Evolutionary conservation across 2,797 vertebrate genomes (phyloP), one percentile per base, ranked within the genome.

Genomic region (Scarus forsteni): DNA sequence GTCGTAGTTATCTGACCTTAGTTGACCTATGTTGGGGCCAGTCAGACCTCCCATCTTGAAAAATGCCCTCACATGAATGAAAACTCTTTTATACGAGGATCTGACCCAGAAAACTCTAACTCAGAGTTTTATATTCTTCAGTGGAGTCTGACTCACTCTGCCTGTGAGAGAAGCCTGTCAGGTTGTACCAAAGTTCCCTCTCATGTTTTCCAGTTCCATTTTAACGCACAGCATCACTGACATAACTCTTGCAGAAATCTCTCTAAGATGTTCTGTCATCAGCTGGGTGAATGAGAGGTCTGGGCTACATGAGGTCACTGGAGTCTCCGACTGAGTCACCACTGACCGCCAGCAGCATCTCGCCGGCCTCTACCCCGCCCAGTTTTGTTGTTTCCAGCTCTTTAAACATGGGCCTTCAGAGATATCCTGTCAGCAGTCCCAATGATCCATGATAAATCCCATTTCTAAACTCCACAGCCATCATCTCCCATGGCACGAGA

Each of bases 361-460:
- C 19, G 61, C 69, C 80, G 68, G 70, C 67, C 75, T 73, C 78
- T 84, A 27, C 52, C 44, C 58, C 81, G 77, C 51, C 14, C 14
- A 43, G 61, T 18, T 19, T 4, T 48, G 53, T 53, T 73, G 73
- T 56, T 64, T 88, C 84, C 85, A 91, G 76, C 76, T 87, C 75
- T 86, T 87, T 87, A 76, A 82, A 89, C 75, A 84, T 90, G 67
- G 83, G 82, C 73, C 79, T 79, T 51, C 76, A 71, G 80, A 80
- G 60, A 81, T 57, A 58, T 83, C 79, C 73, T 83, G 67, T 89
- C 72, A 77, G 70, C 80, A 79, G 75, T 62, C 75, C 40, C 16
- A 67, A 73, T 81, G 75, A 80, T 84, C 75, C 81, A 53, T 69
- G 65, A 84, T 81, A 43, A 80, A 82, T 85, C 91, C 85, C 77